phyloP scores from a whole-genome alignment of 2,113 vertebrate species.

The Silurus glanis region DNA sequence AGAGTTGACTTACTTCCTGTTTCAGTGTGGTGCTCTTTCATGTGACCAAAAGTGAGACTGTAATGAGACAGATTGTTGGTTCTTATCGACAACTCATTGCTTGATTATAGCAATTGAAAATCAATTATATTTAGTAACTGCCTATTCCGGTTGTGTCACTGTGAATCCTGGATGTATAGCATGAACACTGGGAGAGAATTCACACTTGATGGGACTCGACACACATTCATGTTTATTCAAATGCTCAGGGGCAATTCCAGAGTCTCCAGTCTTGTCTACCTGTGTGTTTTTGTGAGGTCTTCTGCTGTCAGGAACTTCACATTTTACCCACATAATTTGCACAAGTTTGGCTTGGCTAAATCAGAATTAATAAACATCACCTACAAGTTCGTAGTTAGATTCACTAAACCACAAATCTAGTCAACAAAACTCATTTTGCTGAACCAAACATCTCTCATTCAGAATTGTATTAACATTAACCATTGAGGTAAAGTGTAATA shows the following conservation, averaged over 20 bases:
- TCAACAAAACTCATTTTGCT: no score
- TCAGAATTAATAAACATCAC: no score
- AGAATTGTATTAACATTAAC: no score
- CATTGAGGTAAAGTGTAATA: no score
- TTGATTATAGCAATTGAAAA: neutral
- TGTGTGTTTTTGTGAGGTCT: neutral
- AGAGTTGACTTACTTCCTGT: neutral
- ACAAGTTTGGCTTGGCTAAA: no score
- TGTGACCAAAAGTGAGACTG: neutral
- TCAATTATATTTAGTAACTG: neutral
- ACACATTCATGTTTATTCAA: neutral
- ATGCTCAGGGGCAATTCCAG: no score
- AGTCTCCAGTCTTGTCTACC: neutral
- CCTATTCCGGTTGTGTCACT: neutral
- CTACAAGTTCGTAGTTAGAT: no score
- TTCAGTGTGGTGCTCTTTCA: neutral
- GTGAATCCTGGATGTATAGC: neutral
- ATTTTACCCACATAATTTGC: no score
- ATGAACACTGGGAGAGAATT: neutral
- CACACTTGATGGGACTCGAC: neutral
- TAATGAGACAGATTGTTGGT: neutral
- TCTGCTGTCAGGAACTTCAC: no score
- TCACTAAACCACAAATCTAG: no score
- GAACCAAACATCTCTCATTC: no score
- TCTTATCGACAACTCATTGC: neutral